These are phyloP conservation scores for Trissolcus brochymenae DNA, from an alignment of 2,888 invertebrate species.

Conservation along the genomic window DNA sequence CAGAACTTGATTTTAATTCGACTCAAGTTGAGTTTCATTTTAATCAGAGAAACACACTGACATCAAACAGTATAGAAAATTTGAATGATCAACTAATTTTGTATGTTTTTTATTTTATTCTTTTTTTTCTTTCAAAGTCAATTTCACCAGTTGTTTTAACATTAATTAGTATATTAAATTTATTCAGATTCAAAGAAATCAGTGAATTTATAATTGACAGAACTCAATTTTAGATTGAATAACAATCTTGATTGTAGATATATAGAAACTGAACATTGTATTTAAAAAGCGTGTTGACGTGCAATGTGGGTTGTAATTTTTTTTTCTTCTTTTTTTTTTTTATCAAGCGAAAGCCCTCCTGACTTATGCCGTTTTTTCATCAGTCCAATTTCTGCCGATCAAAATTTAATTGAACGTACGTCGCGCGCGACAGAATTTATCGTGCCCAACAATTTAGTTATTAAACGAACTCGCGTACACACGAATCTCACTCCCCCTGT, in stretches of 20 bases:
- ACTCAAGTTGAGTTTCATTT: too few relatives aligned
- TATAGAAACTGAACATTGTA: background rate
- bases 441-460: slow-evolving; percentile 13
- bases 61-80: too few relatives aligned
- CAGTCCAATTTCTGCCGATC: slow-evolving; percentile 31
- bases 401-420: slow-evolving; percentile 19
- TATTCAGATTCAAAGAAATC: too few relatives aligned
- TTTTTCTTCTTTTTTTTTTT: too few relatives aligned
- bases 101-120: background rate
- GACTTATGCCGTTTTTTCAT: slow-evolving; percentile 48
- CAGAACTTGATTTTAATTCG: background rate
- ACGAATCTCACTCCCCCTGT: background rate
- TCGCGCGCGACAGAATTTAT: slow-evolving; percentile 17
- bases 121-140: background rate
- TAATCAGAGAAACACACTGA: too few relatives aligned
- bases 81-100: too few relatives aligned
- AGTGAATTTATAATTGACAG: too few relatives aligned
- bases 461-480: slow-evolving; percentile 8
- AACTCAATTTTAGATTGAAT: too few relatives aligned
- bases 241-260: background rate
- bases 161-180: too few relatives aligned
- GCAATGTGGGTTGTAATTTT: too few relatives aligned
- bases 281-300: too few relatives aligned
- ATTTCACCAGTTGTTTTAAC: too few relatives aligned
- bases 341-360: background rate